Evolutionary conservation across 2,113 vertebrate genomes (phyloP).

Genomic region (Orientallactaga bullata): DNA sequence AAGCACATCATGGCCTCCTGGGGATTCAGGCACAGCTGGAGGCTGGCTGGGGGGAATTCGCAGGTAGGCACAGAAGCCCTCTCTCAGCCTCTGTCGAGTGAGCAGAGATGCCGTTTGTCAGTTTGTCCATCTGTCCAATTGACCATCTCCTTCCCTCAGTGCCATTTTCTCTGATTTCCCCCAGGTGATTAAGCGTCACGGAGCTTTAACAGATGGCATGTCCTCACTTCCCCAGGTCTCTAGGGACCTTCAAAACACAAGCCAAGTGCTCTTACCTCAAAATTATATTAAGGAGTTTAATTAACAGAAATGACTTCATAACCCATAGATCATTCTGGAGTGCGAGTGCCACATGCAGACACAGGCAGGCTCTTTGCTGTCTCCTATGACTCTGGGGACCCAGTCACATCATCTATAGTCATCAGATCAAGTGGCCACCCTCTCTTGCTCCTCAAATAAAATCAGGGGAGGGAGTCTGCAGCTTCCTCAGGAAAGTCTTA

Average conservation of each 20-base stretch:
- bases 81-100: not conserved
- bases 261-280: conserved; percentile 77
- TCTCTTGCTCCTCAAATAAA: not conserved
- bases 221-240: conserved; percentile 28
- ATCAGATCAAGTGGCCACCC: not conserved
- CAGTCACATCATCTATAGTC: not conserved
- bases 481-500: not conserved
- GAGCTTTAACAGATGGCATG: conserved; percentile 69
- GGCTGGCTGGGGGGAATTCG: not conserved
- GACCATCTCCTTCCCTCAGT: not conserved
- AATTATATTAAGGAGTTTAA: conserved; percentile 79
- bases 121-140: not conserved
- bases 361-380: not conserved
- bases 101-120: not conserved
- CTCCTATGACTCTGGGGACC: not conserved
- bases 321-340: conserved; percentile 49
- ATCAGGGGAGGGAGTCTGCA: not conserved
- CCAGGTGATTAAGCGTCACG: conserved; percentile 44
- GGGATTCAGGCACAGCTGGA: not conserved
- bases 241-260: conserved; percentile 60
- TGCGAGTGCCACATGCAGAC: not conserved
- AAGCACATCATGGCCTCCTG: fast-evolving
- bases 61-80: not conserved
- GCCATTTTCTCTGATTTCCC: not conserved
- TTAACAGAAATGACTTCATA: conserved; percentile 75